These are phyloP conservation scores for Rhodeus uyekii DNA, from an alignment of 2,797 vertebrate species.

Conservation along the genomic window DNA sequence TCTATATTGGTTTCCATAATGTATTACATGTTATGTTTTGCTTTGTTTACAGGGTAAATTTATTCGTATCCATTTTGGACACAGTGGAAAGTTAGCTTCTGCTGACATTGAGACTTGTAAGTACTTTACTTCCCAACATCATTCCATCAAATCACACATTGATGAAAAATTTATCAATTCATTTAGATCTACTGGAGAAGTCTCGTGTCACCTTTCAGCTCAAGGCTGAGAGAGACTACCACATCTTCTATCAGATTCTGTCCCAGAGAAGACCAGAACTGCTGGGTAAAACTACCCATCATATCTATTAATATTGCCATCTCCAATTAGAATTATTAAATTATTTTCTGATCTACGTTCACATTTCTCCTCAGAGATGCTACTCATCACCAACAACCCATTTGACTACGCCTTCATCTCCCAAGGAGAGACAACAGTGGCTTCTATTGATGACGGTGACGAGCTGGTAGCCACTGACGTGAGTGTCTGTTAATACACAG, in stretches of 20 bases:
- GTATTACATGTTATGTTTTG: neutral
- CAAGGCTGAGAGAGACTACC: constrained; percentile 78
- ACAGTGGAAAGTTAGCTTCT: constrained; percentile 81
- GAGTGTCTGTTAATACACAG: constrained; percentile 47
- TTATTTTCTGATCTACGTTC: neutral
- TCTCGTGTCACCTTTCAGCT: constrained; percentile 85
- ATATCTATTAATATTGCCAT: neutral
- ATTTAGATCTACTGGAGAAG: constrained; percentile 83
- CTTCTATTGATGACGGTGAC: constrained; percentile 83
- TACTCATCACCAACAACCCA: constrained; percentile 88
- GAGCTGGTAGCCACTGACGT: constrained; percentile 87
- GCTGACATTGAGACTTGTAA: constrained; percentile 86
- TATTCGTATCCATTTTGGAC: constrained; percentile 84
- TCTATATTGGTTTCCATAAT: constrained; percentile 9
- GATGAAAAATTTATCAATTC: neutral
- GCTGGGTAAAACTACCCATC: constrained; percentile 1
- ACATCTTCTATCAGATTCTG: constrained; percentile 72
- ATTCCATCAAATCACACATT: neutral
- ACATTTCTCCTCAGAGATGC: constrained; percentile 75
- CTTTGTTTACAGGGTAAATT: constrained; percentile 78
- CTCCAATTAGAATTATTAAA: neutral
- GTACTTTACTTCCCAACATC: constrained; percentile 52
- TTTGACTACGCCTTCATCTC: constrained; percentile 84
- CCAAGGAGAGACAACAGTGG: constrained; percentile 87
- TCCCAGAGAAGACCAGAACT: constrained; percentile 79